Conservation (phyloP, 2,113 vertebrate species). For the Empidonax alnorum region DNA sequence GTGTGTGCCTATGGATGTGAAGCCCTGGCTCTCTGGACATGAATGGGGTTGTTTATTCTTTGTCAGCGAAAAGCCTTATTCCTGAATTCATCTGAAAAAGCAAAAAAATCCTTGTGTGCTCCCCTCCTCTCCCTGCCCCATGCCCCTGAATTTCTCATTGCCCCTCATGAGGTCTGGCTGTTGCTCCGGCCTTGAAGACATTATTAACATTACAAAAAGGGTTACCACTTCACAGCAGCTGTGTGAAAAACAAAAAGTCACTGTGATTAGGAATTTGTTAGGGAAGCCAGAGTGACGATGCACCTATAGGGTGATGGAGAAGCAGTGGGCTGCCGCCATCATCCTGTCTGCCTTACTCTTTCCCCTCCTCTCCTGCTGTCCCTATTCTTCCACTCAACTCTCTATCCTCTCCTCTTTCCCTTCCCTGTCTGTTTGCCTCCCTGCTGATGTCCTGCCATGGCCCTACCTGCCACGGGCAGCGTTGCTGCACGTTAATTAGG, state of each 20-base stretch:
- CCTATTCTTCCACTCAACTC: neutral
- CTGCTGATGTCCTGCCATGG: neutral
- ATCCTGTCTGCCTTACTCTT: neutral
- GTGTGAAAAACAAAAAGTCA: neutral
- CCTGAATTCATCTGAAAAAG: neutral
- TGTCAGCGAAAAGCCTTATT: neutral
- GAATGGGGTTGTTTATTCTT: neutral
- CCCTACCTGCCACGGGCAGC: neutral
- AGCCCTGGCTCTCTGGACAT: neutral
- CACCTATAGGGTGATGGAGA: neutral
- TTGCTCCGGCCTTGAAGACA: neutral
- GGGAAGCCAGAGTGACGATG: neutral
- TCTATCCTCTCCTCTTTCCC: neutral
- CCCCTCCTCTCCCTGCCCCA: neutral
- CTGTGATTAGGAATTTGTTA: neutral
- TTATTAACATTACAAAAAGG: neutral
- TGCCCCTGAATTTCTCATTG: neutral
- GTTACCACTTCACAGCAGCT: neutral
- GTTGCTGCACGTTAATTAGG: neutral
- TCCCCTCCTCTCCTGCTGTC: neutral
- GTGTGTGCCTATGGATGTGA: neutral
- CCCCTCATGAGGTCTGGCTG: neutral
- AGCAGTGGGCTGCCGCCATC: neutral
- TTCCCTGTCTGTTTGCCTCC: neutral
- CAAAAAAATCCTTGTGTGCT: neutral